Evolutionary conservation across 1,140 invertebrate species (phyloP).

Genomic region (Aphis craccivora): DNA sequence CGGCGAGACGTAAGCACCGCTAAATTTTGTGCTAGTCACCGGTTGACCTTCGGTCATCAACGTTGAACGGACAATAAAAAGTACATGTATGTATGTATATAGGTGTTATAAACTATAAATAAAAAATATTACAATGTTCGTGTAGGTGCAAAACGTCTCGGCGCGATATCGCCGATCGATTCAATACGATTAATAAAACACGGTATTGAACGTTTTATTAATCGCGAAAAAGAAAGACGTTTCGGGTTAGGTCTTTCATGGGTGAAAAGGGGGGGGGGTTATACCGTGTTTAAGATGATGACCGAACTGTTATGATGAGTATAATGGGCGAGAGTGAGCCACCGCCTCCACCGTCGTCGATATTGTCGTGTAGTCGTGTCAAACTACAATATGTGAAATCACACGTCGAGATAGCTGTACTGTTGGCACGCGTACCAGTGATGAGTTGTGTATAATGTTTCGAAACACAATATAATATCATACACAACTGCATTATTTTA

Average conservation of each 20-base stretch:
- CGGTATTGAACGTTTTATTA: not conserved
- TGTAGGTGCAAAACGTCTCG: too few relatives aligned
- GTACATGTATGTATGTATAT: too few relatives aligned
- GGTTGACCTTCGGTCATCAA: constrained; percentile 14
- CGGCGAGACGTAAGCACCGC: not conserved
- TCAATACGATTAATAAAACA: not conserved
- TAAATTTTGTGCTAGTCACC: not conserved
- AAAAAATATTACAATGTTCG: not conserved
- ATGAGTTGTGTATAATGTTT: too few relatives aligned
- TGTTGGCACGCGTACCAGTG: too few relatives aligned
- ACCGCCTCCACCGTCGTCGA: not conserved
- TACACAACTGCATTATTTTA: too few relatives aligned
- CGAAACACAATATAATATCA: too few relatives aligned
- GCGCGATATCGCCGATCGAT: not conserved
- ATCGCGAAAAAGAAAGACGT: not conserved
- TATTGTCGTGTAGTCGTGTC: not conserved
- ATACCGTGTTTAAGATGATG: not conserved
- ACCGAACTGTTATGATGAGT: not conserved
- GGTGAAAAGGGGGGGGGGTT: not conserved
- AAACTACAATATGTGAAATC: not conserved
- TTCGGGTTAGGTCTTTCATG: not conserved
- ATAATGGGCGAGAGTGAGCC: not conserved
- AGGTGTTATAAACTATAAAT: not conserved
- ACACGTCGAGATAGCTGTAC: not conserved
- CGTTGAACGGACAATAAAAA: not conserved